Conservation (phyloP, 1,140 invertebrate species). For the Calosoma granatense region DNA sequence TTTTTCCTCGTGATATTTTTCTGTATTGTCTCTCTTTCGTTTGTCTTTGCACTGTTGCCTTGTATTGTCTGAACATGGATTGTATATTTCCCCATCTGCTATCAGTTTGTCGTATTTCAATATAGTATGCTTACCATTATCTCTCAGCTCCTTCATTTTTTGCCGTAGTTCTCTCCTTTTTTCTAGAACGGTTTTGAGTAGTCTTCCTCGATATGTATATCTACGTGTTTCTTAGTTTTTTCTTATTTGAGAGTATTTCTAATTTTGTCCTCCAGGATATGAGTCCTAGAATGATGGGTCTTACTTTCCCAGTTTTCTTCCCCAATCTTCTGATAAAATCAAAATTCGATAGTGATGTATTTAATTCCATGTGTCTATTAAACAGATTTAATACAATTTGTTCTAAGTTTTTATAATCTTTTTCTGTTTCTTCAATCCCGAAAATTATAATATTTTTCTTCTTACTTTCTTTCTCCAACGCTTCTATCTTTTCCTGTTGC, state of each 20-base stretch:
- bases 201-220: neutral
- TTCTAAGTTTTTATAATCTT: neutral
- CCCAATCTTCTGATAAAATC: neutral
- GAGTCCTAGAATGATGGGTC: neutral
- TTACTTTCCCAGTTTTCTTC: neutral
- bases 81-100: neutral
- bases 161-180: neutral
- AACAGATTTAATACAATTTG: neutral
- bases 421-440: neutral
- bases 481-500: too few species aligned
- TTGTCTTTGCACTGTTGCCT: neutral
- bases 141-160: neutral
- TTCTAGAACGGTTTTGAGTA: neutral
- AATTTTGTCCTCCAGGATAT: neutral
- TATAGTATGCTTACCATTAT: neutral
- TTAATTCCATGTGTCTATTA: neutral
- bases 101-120: neutral
- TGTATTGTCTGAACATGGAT: neutral
- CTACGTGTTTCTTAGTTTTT: neutral
- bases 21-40: neutral
- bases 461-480: neutral
- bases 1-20: neutral
- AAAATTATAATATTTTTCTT: neutral
- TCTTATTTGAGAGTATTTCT: neutral
- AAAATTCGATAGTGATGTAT: neutral